Base-by-base conservation (phyloP, 2,113 vertebrate species). In the Eonycteris spelaea region DNA sequence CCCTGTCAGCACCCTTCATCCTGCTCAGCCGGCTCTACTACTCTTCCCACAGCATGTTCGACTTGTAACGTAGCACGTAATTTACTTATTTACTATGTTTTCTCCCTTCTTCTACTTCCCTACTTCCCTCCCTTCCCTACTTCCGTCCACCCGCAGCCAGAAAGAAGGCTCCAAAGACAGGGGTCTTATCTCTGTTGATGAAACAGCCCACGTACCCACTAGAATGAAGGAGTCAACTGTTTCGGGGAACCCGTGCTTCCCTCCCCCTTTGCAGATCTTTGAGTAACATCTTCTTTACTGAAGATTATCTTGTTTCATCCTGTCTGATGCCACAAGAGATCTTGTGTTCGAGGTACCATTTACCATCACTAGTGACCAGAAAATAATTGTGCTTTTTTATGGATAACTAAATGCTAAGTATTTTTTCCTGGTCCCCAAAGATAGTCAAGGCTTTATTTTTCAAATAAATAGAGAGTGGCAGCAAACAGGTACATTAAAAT, bases 401-500 rank as follows among this genome's bases (percentile, higher is more conserved):
- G 22, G 87, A 77, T 75, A 77, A 55, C 55, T 86, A 65, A 88
- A 57, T 45, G 70, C n/a, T 79, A 70, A 78, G 40, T 93, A 53
- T 35, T 95, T 77, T 93, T 79, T 21, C 73, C 71, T 75, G 24
- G 5, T 83, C 71, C 38, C 68, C 55, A 95, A 71, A 96, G 70
- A 92, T 1, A 95, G 38, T 13, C 48, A 59, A 16, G 2, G 87
- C n/a, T 92, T 89, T 95, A 57, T 80, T 96, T 57, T 86, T 74
- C 68, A 95, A 84, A 71, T 45, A 91, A 90, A 87, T 26, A 12
- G 45, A 94, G 21, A 57, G 70, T 43, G 74, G 65, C 38, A 90
- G 61, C 38, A 88, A 93, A 88, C 21, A 53, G 84, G 77, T 57
- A 86, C 30, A 84, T 86, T 92, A 67, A 91, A 94, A 84, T 65